Evolutionary conservation across 2,113 vertebrate species (phyloP).

Genomic region (Dunckerocampus dactyliophorus): DNA sequence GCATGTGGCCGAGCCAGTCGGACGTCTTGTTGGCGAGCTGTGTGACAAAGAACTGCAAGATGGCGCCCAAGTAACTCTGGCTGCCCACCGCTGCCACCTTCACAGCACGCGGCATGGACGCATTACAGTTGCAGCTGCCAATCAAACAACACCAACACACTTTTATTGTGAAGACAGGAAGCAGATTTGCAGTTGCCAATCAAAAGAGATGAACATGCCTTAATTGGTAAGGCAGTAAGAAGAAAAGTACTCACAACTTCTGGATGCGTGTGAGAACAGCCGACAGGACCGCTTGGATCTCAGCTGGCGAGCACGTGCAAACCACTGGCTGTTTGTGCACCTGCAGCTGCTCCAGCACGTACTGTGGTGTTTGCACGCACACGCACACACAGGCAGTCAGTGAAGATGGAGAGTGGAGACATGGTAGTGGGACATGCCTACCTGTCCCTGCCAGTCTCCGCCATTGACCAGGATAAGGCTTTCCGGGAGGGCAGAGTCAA

Average conservation of each 20-base stretch:
- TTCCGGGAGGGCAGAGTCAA: slow-evolving; percentile 81
- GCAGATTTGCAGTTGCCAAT: not conserved
- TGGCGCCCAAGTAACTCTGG: slow-evolving; percentile 83
- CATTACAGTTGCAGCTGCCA: slow-evolving; percentile 88
- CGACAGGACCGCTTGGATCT: slow-evolving; percentile 84
- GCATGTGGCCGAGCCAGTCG: slow-evolving; percentile 87
- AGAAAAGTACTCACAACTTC: slow-evolving; percentile 81
- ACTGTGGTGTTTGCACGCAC: slow-evolving; percentile 60
- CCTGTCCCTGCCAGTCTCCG: slow-evolving; percentile 65
- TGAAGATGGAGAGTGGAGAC: not conserved
- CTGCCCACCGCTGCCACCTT: slow-evolving; percentile 84
- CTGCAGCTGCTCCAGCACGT: slow-evolving; percentile 82
- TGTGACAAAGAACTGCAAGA: slow-evolving; percentile 86
- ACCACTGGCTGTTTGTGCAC: slow-evolving; percentile 84
- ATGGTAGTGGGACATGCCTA: slow-evolving; percentile 6
- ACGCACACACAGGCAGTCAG: not conserved
- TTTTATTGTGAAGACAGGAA: not conserved
- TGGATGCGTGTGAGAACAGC: slow-evolving; percentile 86
- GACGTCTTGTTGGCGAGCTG: slow-evolving; percentile 86
- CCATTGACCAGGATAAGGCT: slow-evolving; percentile 75
- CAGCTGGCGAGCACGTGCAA: slow-evolving; percentile 81
- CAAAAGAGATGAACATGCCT: not conserved
- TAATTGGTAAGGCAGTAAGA: too few species aligned
- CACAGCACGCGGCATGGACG: slow-evolving; percentile 82
- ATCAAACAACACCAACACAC: not conserved